Conservation (phyloP, 2,113 vertebrate species). For the Synchiropus splendidus region DNA sequence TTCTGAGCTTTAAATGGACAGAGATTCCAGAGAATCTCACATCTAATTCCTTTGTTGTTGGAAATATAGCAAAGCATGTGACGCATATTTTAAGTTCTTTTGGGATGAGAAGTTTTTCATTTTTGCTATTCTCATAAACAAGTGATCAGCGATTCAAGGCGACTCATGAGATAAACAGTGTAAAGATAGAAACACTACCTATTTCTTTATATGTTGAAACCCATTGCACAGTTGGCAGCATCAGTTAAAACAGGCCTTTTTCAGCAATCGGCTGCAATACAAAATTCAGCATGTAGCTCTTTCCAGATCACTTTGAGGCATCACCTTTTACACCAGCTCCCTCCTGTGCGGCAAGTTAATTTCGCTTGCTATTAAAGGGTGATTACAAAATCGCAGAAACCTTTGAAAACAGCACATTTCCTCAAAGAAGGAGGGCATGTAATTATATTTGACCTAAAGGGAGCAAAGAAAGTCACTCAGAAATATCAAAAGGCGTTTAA, state of each 20-base stretch:
- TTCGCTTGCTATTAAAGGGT: conserved; percentile 21
- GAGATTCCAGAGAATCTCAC: no score
- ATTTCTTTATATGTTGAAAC: no score
- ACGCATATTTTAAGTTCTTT: no score
- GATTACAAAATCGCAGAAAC: conserved; percentile 24
- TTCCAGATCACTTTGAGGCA: conserved; percentile 10
- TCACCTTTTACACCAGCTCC: conserved; percentile 4
- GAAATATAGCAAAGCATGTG: no score
- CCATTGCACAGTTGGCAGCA: conserved; percentile 3
- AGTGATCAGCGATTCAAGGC: no score
- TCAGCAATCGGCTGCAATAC: conserved; percentile 9
- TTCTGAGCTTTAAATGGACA: no score
- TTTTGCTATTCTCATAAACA: no score
- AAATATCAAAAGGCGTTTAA: conserved; percentile 38
- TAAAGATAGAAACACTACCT: no score
- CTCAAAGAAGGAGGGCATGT: conserved; percentile 22
- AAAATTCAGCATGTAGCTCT: conserved; percentile 9
- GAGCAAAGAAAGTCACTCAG: conserved; percentile 21
- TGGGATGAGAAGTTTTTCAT: no score
- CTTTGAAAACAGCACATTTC: conserved; percentile 36
- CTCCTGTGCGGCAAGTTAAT: conserved; percentile 13
- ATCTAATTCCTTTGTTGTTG: no score
- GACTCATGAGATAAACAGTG: no score
- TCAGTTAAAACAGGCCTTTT: conserved; percentile 18
- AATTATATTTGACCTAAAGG: conserved; percentile 44